A percentile compares a stretch with the other conserved stretches of the same genome.
phyloP scores from a whole-genome alignment of 2,113 vertebrate species.

The Sardina pilchardus region DNA sequence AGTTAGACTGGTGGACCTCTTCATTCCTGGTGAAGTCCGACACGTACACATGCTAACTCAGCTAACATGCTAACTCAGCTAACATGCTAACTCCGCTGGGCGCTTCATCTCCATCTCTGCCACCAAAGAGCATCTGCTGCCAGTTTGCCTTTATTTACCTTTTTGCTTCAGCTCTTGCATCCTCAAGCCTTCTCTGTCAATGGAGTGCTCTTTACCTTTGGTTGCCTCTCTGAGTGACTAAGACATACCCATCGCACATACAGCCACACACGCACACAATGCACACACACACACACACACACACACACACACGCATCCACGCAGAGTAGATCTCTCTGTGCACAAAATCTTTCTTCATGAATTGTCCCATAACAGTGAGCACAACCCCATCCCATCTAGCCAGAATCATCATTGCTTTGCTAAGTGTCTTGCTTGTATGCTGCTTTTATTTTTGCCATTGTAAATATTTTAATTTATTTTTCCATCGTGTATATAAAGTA shows the following conservation, averaged over 20 bases:
- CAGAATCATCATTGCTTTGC: conserved; percentile 56
- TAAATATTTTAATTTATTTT: conserved; percentile 73
- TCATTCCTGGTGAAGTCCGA: background rate
- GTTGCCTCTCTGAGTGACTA: conserved; percentile 13
- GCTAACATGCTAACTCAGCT: no score
- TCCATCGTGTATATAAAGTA: conserved; percentile 63
- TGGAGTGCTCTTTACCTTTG: background rate
- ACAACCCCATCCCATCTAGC: conserved; percentile 41
- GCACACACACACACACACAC: conserved; percentile 32
- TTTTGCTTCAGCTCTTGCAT: background rate
- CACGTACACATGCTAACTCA: no score
- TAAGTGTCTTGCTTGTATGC: conserved; percentile 73
- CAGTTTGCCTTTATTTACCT: background rate
- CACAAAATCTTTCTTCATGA: conserved; percentile 29
- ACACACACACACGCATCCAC: conserved; percentile 29
- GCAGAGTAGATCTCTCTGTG: conserved; percentile 29
- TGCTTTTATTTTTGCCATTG: conserved; percentile 66
- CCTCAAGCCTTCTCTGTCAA: conserved; percentile 5
- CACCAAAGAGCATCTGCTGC: conserved; percentile 11
- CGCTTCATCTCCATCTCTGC: background rate
- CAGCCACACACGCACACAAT: conserved; percentile 32
- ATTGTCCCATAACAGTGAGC: conserved; percentile 45
- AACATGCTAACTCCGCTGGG: no score
- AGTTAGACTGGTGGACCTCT: background rate
- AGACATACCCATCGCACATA: conserved; percentile 20